A percentile compares a stretch with the other conserved stretches of the same genome.
Evolutionary conservation across 2,797 vertebrate species (phyloP).

Genomic region (Chelon auratus): DNA sequence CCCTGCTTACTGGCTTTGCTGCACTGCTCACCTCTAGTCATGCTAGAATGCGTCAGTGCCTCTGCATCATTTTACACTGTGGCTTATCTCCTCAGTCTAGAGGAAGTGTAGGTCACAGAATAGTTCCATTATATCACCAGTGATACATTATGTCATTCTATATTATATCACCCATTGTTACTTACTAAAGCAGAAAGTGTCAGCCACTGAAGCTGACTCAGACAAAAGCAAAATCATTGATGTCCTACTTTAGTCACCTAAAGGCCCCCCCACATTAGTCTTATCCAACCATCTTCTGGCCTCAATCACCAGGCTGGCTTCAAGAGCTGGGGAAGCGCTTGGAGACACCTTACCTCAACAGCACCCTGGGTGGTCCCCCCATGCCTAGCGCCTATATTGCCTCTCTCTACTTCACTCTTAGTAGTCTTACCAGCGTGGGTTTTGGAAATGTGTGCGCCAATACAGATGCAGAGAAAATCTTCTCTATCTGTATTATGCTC

Average conservation of each 20-base stretch:
- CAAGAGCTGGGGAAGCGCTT: slow-evolving; percentile 95
- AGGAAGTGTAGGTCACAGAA: slow-evolving; percentile 54
- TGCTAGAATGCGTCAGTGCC: slow-evolving; percentile 38
- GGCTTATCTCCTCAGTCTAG: slow-evolving; percentile 8
- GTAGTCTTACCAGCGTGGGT: slow-evolving; percentile 95
- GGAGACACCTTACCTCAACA: slow-evolving; percentile 92
- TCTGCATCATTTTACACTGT: slow-evolving; percentile 31
- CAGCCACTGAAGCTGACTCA: background rate
- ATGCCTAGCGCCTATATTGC: slow-evolving; percentile 94
- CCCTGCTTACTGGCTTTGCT: slow-evolving; percentile 1
- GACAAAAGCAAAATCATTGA: background rate
- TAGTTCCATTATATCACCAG: slow-evolving; percentile 42
- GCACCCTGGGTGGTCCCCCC: slow-evolving; percentile 91
- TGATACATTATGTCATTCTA: slow-evolving; percentile 23
- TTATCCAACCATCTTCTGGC: background rate
- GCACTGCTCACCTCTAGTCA: slow-evolving; percentile 2
- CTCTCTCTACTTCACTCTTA: slow-evolving; percentile 97
- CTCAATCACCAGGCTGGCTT: slow-evolving; percentile 89
- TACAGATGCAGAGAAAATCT: slow-evolving; percentile 95
- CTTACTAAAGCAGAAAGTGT: background rate
- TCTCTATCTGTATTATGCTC: slow-evolving; percentile 98
- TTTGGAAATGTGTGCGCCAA: slow-evolving; percentile 96
- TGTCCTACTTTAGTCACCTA: background rate
- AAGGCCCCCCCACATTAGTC: background rate
- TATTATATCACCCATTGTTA: slow-evolving; percentile 32